These are phyloP conservation scores for Acanthoscelides obtectus DNA, from an alignment of 2,888 invertebrate genomes.

Conservation along the genomic window DNA sequence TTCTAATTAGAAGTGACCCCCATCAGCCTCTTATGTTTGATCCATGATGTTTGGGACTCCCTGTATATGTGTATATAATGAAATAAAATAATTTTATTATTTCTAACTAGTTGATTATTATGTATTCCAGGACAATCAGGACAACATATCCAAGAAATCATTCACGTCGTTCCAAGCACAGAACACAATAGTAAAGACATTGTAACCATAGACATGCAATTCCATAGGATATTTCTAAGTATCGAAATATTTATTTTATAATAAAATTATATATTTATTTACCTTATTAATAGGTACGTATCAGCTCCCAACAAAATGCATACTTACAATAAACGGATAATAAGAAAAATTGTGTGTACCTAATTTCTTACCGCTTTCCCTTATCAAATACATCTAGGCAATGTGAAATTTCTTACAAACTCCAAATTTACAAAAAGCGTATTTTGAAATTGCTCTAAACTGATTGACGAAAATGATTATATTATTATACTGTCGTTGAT, in stretches of 20 bases:
- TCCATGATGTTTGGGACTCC: background rate
- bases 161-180: slow-evolving; percentile 38
- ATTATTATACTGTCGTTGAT: too few species aligned
- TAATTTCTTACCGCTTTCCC: too few species aligned
- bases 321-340: slow-evolving; percentile 22
- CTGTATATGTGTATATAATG: background rate
- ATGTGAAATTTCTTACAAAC: too few species aligned
- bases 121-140: slow-evolving; percentile 34
- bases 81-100: background rate
- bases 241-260: slow-evolving; percentile 27
- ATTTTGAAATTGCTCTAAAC: too few species aligned
- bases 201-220: slow-evolving; percentile 32
- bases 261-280: slow-evolving; percentile 22
- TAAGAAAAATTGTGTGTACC: too few species aligned
- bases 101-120: slow-evolving; percentile 2
- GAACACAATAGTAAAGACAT: slow-evolving; percentile 46
- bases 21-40: too few species aligned
- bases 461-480: too few species aligned
- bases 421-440: too few species aligned
- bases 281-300: slow-evolving; percentile 3
- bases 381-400: too few species aligned
- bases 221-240: slow-evolving; percentile 19
- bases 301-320: slow-evolving; percentile 7
- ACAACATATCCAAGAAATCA: slow-evolving; percentile 36
- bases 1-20: too few species aligned